These are phyloP conservation scores for Emydoidea blandingii DNA, from an alignment of 2,797 vertebrate species.

Conservation along the genomic window DNA sequence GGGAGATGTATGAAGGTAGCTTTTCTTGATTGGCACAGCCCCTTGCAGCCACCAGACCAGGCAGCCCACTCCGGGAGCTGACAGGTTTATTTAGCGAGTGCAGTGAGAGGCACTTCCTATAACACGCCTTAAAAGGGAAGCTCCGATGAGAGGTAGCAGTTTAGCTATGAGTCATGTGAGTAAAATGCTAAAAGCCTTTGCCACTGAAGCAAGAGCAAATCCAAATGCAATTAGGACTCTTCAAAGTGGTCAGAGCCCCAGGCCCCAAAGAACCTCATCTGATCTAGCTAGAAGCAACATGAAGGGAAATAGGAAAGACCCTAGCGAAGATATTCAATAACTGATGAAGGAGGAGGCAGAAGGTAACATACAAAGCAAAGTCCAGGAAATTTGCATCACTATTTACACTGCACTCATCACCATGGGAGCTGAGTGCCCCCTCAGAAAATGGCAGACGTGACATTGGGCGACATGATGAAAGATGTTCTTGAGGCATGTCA, in stretches of 20 bases:
- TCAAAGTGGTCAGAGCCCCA: slow-evolving; percentile 5
- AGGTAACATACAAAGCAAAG: background rate
- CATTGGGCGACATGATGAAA: background rate
- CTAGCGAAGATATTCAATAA: background rate
- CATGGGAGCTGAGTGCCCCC: background rate
- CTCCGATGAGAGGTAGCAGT: slow-evolving; percentile 46
- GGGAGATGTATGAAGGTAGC: slow-evolving; percentile 1
- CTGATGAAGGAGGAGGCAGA: background rate
- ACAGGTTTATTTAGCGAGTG: slow-evolving; percentile 24
- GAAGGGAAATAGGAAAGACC: background rate
- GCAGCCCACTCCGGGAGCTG: background rate
- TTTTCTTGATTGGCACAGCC: background rate
- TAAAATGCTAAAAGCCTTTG: slow-evolving; percentile 51
- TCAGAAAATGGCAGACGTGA: background rate
- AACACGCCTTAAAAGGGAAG: slow-evolving; percentile 73
- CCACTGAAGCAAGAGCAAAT: slow-evolving; percentile 35
- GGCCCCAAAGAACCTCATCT: background rate
- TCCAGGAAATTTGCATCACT: slow-evolving; percentile 36
- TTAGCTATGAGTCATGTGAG: slow-evolving; percentile 76
- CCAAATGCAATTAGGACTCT: background rate
- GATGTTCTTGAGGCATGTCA: background rate
- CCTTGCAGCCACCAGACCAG: background rate
- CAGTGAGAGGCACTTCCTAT: slow-evolving; percentile 56
- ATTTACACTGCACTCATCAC: slow-evolving; percentile 2
- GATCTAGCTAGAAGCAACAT: background rate